Percentiles rank a stretch among this genome's conserved stretches.
Conservation (phyloP, 1,140 invertebrate genomes). For the Papilio xuthus region DNA sequence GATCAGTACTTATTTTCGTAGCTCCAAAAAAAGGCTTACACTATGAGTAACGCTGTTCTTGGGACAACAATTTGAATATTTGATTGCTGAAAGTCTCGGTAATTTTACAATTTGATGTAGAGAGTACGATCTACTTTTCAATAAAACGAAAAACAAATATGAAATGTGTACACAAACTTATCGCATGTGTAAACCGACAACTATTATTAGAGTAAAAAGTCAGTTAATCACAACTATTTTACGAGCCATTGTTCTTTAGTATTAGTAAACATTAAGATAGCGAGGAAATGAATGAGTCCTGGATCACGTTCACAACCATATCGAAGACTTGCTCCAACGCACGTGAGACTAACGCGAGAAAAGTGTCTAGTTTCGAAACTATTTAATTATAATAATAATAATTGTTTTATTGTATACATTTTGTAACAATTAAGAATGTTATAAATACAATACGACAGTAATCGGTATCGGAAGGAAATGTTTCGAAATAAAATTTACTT, state of each 20-base stretch:
- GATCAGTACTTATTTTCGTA: too few species aligned
- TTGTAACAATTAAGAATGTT: not conserved
- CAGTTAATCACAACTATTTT: slow-evolving; percentile 19
- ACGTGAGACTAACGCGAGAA: slow-evolving; percentile 6
- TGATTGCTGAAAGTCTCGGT: too few species aligned
- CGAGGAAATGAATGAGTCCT: not conserved
- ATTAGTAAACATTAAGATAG: slow-evolving; percentile 20
- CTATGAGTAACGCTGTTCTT: too few species aligned
- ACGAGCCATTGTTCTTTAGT: slow-evolving; percentile 19
- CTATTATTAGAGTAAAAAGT: slow-evolving; percentile 14
- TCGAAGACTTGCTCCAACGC: slow-evolving; percentile 10
- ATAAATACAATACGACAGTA: slow-evolving; percentile 1
- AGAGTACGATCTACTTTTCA: not conserved
- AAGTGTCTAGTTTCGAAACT: not conserved
- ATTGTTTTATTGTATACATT: slow-evolving; percentile 22
- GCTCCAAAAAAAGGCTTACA: too few species aligned
- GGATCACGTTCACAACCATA: slow-evolving; percentile 14
- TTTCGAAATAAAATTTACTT: not conserved
- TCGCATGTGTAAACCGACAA: not conserved
- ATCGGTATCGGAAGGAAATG: slow-evolving; percentile 1
- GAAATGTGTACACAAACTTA: not conserved
- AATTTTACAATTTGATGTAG: too few species aligned
- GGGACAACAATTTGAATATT: too few species aligned
- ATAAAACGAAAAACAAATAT: slow-evolving; percentile 2
- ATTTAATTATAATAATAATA: not conserved